These are phyloP conservation scores for Hydrolagus colliei DNA, from an alignment of 2,797 vertebrate genomes.

Conservation along the genomic window DNA sequence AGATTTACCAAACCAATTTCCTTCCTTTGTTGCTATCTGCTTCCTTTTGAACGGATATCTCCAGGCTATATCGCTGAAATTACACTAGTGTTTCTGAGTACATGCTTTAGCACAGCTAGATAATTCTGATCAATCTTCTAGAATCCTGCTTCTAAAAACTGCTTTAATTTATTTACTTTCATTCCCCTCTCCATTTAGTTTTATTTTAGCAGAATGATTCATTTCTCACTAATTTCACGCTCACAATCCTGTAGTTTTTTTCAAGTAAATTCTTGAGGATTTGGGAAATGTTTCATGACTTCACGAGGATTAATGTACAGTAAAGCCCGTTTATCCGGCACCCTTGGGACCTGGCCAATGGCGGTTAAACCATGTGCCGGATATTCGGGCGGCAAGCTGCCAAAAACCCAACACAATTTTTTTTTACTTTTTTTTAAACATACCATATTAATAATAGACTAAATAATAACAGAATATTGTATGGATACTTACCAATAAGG, in stretches of 20 bases:
- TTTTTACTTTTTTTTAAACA: too few relatives aligned
- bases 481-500: too few relatives aligned
- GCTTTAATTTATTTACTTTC: background rate
- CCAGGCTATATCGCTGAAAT: background rate
- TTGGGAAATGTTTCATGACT: background rate
- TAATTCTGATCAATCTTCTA: slow-evolving; percentile 9
- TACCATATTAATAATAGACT: too few relatives aligned
- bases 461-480: too few relatives aligned
- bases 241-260: background rate
- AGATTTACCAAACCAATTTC: slow-evolving; percentile 18
- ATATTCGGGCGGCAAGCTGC: too few relatives aligned
- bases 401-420: too few relatives aligned
- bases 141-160: background rate
- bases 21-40: background rate
- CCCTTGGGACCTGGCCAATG: too few relatives aligned
- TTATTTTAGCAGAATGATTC: background rate
- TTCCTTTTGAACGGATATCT: slow-evolving; percentile 20
- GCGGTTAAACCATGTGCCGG: too few relatives aligned
- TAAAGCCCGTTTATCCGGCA: too few relatives aligned
- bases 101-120: background rate
- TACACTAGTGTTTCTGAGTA: background rate
- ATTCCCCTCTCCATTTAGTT: background rate
- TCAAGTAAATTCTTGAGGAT: background rate
- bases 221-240: background rate
- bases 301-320: background rate